Evolutionary conservation across 1,140 invertebrate genomes (phyloP).

Genomic region (Cydia pomonella): DNA sequence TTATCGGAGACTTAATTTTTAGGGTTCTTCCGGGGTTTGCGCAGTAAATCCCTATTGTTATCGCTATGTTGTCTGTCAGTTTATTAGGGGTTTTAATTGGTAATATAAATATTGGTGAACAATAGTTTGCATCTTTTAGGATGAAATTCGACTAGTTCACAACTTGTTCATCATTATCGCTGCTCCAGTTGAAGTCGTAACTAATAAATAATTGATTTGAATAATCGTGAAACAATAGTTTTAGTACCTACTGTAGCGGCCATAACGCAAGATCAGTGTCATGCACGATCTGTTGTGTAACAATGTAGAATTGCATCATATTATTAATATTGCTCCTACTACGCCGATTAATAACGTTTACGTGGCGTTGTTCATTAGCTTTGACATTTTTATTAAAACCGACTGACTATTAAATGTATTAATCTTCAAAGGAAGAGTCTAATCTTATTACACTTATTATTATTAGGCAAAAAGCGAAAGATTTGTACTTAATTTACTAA

Average conservation of each 20-base stretch:
- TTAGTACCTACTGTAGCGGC: background rate
- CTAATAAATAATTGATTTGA: background rate
- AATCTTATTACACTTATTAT: background rate
- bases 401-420: background rate
- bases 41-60: constrained; percentile 16
- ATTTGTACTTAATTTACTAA: background rate
- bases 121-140: background rate
- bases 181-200: too few relatives aligned
- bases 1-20: constrained; percentile 46
- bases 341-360: background rate
- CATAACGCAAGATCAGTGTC: background rate
- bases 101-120: background rate
- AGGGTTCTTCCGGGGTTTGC: background rate
- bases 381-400: background rate
- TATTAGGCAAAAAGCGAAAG: background rate
- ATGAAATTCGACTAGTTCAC: too few relatives aligned
- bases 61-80: constrained; percentile 12
- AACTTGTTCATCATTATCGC: too few relatives aligned
- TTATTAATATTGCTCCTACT: background rate
- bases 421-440: background rate
- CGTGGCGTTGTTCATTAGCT: constrained; percentile 1
- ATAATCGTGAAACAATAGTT: background rate
- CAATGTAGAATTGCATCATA: background rate
- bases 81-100: background rate
- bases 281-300: background rate